Evolutionary conservation across 2,113 vertebrate genomes (phyloP).

Genomic region (Oreamnos americanus): DNA sequence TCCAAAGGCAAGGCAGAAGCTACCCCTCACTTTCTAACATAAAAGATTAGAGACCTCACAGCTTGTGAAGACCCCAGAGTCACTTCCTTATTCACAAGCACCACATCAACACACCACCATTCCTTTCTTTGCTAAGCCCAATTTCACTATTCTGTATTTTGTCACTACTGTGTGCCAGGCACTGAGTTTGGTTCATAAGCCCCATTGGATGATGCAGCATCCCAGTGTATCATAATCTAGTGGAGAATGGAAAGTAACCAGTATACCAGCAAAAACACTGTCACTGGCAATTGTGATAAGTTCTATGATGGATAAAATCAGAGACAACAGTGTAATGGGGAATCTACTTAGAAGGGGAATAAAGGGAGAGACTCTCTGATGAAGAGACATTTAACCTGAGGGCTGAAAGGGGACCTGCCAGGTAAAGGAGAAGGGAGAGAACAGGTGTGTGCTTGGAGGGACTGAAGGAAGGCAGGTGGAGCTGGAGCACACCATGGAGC

Average conservation of each 20-base stretch:
- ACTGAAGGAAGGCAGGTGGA: not conserved
- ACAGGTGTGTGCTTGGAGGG: not conserved
- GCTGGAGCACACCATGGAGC: fast-evolving
- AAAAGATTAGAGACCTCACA: not conserved
- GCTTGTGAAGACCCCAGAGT: not conserved
- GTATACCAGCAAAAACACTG: not conserved
- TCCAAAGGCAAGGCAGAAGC: not conserved
- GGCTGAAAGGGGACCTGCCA: not conserved
- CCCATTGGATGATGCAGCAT: no score
- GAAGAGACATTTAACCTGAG: not conserved
- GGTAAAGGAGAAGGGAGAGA: not conserved
- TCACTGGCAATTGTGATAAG: not conserved
- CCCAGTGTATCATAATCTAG: no score
- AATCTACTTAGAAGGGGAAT: not conserved
- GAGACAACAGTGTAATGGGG: not conserved
- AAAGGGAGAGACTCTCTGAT: not conserved
- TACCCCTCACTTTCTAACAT: not conserved
- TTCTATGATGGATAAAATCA: not conserved
- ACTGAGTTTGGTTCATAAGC: not conserved
- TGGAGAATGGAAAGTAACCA: not conserved
- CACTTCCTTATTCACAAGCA: not conserved
- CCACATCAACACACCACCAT: not conserved
- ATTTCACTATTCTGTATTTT: not conserved
- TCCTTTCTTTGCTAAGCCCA: not conserved
- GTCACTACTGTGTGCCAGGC: not conserved